Percentiles rank a stretch among this genome's conserved stretches.
Conservation (phyloP, 1,140 invertebrate genomes). For the Penaeus chinensis region DNA sequence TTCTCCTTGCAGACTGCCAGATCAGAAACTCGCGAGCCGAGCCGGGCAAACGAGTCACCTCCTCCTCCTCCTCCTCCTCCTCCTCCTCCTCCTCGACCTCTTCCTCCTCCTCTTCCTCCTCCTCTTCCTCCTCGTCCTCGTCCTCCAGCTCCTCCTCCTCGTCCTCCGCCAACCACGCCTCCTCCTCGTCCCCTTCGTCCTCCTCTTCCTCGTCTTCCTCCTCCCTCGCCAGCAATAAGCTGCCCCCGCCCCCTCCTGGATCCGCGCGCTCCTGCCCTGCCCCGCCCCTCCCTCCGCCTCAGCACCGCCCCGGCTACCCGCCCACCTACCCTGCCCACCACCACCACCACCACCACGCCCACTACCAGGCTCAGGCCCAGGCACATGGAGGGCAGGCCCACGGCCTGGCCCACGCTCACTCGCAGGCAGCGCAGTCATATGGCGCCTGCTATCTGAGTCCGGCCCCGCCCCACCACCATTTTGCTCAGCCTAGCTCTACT, state of each 20-base stretch:
- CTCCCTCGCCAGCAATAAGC: conserved; percentile 55
- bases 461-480: conserved; percentile 61
- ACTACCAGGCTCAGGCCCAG: conserved; percentile 57
- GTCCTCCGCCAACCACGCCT: conserved; percentile 27
- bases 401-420: conserved; percentile 59
- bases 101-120: conserved; percentile 25
- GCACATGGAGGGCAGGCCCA: conserved; percentile 57
- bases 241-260: conserved; percentile 40
- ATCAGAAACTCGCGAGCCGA: conserved; percentile 64
- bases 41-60: conserved; percentile 57
- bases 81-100: conserved; percentile 43
- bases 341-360: conserved; percentile 47
- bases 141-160: conserved; percentile 45
- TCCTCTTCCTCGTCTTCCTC: conserved; percentile 56
- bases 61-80: conserved; percentile 50
- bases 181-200: conserved; percentile 42
- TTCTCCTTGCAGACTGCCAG: conserved; percentile 65
- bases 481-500: conserved; percentile 64
- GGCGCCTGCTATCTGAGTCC: conserved; percentile 63
- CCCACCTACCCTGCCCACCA: conserved; percentile 51
- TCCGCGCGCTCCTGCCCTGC: conserved; percentile 35
- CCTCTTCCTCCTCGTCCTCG: conserved; percentile 25
- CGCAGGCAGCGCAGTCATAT: conserved; percentile 60
- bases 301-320: conserved; percentile 55
- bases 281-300: conserved; percentile 42